Evolutionary conservation across 2,797 vertebrate species (phyloP).

Genomic region (Picus viridis): DNA sequence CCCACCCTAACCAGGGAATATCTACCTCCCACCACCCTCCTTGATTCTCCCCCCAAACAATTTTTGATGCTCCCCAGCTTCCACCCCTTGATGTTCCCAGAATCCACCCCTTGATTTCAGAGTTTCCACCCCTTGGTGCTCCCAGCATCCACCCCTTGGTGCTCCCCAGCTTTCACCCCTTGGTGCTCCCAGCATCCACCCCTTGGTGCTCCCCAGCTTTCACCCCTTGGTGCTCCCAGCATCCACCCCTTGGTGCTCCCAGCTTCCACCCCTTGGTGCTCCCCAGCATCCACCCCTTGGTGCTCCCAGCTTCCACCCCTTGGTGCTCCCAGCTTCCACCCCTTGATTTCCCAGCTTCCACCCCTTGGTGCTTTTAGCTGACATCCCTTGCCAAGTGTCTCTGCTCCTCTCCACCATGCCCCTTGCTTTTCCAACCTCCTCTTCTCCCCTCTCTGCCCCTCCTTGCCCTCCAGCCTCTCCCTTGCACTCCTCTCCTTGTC

Average conservation of each 20-base stretch:
- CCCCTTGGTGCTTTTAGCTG: neutral
- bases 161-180: too few relatives aligned
- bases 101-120: neutral
- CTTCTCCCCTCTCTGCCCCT: neutral
- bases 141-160: too few relatives aligned
- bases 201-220: too few relatives aligned
- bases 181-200: too few relatives aligned
- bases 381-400: too few relatives aligned
- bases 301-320: too few relatives aligned
- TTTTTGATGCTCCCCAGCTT: neutral
- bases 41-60: neutral
- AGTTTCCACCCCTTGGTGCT: neutral
- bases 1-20: neutral
- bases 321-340: too few relatives aligned
- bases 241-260: too few relatives aligned
- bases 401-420: neutral
- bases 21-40: neutral
- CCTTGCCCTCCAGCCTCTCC: neutral
- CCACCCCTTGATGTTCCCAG: neutral
- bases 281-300: too few relatives aligned
- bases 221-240: too few relatives aligned
- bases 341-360: too few relatives aligned
- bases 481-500: neutral
- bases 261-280: too few relatives aligned
- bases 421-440: neutral